Evolutionary conservation across 2,113 vertebrate species (phyloP).

Genomic region (Echinops telfairi): DNA sequence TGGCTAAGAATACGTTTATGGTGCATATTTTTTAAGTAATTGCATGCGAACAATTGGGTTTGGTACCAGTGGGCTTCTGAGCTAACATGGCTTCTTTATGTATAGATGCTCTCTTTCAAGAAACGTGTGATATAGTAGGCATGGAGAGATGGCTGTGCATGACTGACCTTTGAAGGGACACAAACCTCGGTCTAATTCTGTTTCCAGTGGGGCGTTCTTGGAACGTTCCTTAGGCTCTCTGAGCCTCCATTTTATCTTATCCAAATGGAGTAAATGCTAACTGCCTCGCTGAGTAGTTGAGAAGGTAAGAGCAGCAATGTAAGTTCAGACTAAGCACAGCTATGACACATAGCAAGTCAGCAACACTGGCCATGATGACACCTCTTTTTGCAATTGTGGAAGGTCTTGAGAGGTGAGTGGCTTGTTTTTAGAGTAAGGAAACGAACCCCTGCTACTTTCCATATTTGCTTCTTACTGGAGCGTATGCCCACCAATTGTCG

Average conservation of each 20-base stretch:
- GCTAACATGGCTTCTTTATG: background rate
- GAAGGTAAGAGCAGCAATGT: background rate
- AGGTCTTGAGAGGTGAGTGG: background rate
- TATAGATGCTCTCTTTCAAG: background rate
- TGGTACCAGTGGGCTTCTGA: background rate
- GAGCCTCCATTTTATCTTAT: background rate
- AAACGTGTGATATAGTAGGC: too few relatives aligned
- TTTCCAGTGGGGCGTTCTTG: background rate
- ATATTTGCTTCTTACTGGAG: background rate
- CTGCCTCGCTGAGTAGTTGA: background rate
- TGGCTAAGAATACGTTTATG: background rate
- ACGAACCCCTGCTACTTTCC: background rate
- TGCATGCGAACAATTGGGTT: background rate
- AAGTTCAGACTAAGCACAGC: background rate
- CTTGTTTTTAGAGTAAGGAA: background rate
- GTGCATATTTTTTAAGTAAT: background rate
- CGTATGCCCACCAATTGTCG: background rate
- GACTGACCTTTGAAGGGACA: background rate
- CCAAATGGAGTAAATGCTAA: background rate
- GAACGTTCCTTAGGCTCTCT: background rate
- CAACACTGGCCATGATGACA: background rate
- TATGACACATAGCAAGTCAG: too few relatives aligned
- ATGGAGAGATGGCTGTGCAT: background rate
- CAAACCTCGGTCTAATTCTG: background rate
- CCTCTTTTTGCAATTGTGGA: background rate